These are phyloP conservation scores for Actenoides hombroni DNA, from an alignment of 2,113 vertebrate genomes.

Conservation along the genomic window DNA sequence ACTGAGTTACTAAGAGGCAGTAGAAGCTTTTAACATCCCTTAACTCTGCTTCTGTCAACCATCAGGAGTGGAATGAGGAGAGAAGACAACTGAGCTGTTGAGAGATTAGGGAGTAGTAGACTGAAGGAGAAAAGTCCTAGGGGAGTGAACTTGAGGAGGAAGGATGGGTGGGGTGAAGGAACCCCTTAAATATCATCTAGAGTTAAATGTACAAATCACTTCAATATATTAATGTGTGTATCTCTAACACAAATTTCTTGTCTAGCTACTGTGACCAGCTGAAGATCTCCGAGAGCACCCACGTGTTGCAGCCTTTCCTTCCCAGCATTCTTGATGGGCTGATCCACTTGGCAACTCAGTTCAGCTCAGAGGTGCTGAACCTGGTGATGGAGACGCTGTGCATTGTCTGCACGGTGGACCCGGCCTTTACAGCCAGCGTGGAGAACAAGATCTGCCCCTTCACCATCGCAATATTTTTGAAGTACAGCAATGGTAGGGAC, in stretches of 20 bases:
- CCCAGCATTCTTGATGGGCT: conserved; percentile 93
- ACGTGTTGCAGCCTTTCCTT: conserved; percentile 93
- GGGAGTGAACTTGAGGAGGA: background rate
- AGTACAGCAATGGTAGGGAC: conserved; percentile 93
- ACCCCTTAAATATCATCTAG: background rate
- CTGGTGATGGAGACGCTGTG: conserved; percentile 97
- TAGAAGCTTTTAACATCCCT: background rate
- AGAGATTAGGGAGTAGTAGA: background rate
- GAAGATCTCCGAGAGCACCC: conserved; percentile 93
- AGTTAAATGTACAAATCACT: background rate
- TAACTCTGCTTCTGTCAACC: background rate
- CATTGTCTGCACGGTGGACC: conserved; percentile 94
- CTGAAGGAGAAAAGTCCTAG: background rate
- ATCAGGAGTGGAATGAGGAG: background rate
- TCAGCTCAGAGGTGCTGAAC: conserved; percentile 95
- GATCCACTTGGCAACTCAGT: conserved; percentile 93
- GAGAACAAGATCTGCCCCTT: conserved; percentile 98
- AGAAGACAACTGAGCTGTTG: background rate
- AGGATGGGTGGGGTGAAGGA: background rate
- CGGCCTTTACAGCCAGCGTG: conserved; percentile 88
- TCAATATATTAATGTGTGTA: background rate
- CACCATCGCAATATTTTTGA: conserved; percentile 96
- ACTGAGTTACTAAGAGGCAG: background rate
- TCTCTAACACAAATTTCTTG: background rate
- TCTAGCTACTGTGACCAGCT: conserved; percentile 95